A percentile compares a stretch with the other conserved stretches of the same genome.
These are phyloP conservation scores for Odontamblyopus rebecca DNA, from an alignment of 2,797 vertebrate genomes.

Conservation along the genomic window DNA sequence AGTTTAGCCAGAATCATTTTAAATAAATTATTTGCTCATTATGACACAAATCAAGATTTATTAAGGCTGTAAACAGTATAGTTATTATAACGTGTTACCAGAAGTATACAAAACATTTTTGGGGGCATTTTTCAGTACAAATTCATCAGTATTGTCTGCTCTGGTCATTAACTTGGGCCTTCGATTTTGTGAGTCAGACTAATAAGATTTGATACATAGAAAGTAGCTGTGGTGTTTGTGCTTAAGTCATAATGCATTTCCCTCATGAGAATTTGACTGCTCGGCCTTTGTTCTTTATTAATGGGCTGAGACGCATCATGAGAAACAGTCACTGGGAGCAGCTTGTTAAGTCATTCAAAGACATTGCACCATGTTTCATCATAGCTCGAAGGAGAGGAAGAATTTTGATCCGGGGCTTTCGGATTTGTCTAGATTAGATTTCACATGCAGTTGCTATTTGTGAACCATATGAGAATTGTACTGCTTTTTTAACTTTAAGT, in stretches of 20 bases:
- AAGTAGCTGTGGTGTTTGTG: constrained; percentile 40
- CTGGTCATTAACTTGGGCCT: constrained; percentile 43
- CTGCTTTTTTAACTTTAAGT: not conserved
- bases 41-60: too few relatives aligned
- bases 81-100: too few relatives aligned
- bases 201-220: constrained; percentile 46
- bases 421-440: constrained; percentile 13
- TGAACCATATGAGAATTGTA: not conserved
- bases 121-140: constrained; percentile 9
- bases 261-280: constrained; percentile 34
- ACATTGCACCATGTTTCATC: constrained; percentile 45
- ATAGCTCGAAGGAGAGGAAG: constrained; percentile 25
- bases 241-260: constrained; percentile 37
- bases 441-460: not conserved
- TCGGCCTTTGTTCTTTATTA: constrained; percentile 29
- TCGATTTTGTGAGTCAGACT: constrained; percentile 33
- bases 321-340: constrained; percentile 35
- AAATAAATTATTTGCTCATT: too few relatives aligned
- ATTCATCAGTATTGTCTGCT: constrained; percentile 42
- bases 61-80: too few relatives aligned
- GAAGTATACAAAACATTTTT: not conserved
- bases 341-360: constrained; percentile 26
- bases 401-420: constrained; percentile 16
- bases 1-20: too few relatives aligned
- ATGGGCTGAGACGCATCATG: constrained; percentile 33